Conservation (phyloP, 2,113 vertebrate species). For the Muntiacus muntjak region DNA sequence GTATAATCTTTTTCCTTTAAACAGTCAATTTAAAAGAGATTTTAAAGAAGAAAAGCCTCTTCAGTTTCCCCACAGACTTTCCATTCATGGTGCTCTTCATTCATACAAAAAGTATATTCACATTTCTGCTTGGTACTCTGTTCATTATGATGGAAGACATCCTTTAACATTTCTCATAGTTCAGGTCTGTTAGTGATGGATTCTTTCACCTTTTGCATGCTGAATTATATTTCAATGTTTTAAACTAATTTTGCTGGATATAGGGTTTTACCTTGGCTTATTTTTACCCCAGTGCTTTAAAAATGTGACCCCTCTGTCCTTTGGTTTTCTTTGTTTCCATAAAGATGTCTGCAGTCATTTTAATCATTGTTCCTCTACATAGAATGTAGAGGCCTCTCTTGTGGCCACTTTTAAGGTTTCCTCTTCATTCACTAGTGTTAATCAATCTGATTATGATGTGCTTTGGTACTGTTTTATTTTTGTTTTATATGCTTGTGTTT, state of each 20-base stretch:
- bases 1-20: neutral
- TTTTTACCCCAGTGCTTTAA: neutral
- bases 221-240: neutral
- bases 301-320: neutral
- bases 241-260: neutral
- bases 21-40: neutral
- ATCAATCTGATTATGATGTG: neutral
- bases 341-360: neutral
- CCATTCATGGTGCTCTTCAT: neutral
- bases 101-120: neutral
- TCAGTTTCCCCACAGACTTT: neutral
- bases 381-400: neutral
- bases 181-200: neutral
- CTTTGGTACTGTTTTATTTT: neutral
- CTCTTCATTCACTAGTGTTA: neutral
- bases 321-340: neutral
- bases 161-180: neutral
- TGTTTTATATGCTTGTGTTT: neutral
- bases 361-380: neutral
- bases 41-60: neutral
- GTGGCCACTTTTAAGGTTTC: neutral
- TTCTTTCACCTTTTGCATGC: neutral
- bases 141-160: neutral
- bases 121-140: neutral
- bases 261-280: neutral